phyloP scores from a whole-genome alignment of 2,797 vertebrate species.

The Apogon hyalosoma region DNA sequence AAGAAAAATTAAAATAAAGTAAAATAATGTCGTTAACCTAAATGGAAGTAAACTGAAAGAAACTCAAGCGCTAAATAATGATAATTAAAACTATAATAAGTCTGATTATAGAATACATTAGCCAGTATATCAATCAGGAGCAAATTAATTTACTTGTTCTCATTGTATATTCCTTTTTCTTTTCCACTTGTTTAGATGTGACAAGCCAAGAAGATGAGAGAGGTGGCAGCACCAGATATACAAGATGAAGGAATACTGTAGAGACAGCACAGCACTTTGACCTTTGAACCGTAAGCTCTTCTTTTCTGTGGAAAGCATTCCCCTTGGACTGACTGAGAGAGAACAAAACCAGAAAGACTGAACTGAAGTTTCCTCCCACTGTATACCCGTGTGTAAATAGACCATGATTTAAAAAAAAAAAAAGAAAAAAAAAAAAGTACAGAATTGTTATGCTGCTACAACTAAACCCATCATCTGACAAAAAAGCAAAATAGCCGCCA shows the following conservation, averaged over 20 bases:
- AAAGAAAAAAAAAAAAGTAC: slow-evolving; percentile 64
- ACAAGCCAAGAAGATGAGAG: slow-evolving; percentile 97
- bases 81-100: too few species aligned
- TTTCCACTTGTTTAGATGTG: slow-evolving; percentile 87
- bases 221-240: slow-evolving; percentile 72
- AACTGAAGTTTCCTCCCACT: slow-evolving; percentile 73
- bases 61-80: too few species aligned
- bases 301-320: slow-evolving; percentile 90
- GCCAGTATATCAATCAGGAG: background rate
- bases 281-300: slow-evolving; percentile 84
- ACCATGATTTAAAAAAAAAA: slow-evolving; percentile 53
- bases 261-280: slow-evolving; percentile 96
- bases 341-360: slow-evolving; percentile 52
- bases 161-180: background rate
- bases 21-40: too few species aligned
- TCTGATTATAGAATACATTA: background rate
- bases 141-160: slow-evolving; percentile 3
- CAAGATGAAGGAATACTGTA: slow-evolving; percentile 93
- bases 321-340: slow-evolving; percentile 84
- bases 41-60: too few species aligned
- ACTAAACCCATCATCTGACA: slow-evolving; percentile 73
- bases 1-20: too few species aligned
- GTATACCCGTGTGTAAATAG: slow-evolving; percentile 80
- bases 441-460: slow-evolving; percentile 86
- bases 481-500: slow-evolving; percentile 64